Evolutionary conservation across 2,797 vertebrate species (phyloP).

Genomic region (Danio kyathit): DNA sequence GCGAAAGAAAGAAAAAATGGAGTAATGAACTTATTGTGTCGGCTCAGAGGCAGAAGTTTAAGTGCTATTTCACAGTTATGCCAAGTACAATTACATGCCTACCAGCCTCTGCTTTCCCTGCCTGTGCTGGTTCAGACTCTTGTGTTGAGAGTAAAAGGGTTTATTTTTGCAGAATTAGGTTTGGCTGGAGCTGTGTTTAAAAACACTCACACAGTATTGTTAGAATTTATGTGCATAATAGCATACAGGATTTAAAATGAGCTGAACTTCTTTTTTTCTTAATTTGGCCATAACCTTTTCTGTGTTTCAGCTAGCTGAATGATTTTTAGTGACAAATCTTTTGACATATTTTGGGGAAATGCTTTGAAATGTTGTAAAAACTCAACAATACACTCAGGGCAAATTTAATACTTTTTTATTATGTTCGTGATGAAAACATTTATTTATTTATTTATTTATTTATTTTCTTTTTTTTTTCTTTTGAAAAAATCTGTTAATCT

Average conservation of each 20-base stretch:
- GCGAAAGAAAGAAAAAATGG: neutral
- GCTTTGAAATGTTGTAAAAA: too few relatives aligned
- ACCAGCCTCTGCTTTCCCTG: conserved; percentile 5
- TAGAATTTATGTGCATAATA: neutral
- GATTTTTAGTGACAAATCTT: too few relatives aligned
- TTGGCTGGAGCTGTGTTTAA: neutral
- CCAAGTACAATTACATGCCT: conserved; percentile 21
- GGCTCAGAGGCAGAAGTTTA: conserved; percentile 38
- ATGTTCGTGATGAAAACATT: too few relatives aligned
- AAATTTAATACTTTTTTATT: too few relatives aligned
- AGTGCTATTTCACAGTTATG: conserved; percentile 34
- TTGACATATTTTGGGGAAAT: too few relatives aligned
- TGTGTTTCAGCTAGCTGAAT: too few relatives aligned
- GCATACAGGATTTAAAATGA: neutral
- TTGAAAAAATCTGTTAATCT: too few relatives aligned
- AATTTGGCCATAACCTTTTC: too few relatives aligned
- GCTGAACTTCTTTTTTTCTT: too few relatives aligned
- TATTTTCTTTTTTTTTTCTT: too few relatives aligned
- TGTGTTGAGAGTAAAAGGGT: neutral
- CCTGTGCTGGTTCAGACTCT: neutral
- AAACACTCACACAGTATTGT: neutral
- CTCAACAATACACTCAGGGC: too few relatives aligned
- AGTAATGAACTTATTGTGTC: conserved; percentile 38
- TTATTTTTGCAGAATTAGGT: neutral
- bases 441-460: too few relatives aligned